Base-by-base conservation (phyloP, 2,888 invertebrate genomes). In the Acanthoscelides obtectus region DNA sequence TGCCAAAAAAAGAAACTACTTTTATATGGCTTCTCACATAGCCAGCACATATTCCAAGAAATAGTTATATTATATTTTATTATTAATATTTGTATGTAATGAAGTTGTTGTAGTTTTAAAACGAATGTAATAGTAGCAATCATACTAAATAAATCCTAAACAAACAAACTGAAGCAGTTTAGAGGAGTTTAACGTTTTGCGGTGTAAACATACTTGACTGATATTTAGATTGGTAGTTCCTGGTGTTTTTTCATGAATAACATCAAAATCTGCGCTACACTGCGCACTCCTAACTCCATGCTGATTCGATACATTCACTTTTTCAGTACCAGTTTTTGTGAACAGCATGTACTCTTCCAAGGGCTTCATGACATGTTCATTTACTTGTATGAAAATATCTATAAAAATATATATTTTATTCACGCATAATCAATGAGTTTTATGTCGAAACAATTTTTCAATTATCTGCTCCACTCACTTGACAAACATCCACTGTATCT, bases 301-400 rank as follows among this genome's bases (percentile, higher is more conserved):
- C 0, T 94, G 92, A 82, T 94, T 94, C 17, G 94, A 93, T n/a
- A 94, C 95, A 72, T 94, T 92, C 22, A 96, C 94, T 77, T 93
- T 93, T 82, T 95, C 94, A 22, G 93, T 91, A 71, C 93, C 94
- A 19, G 92, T 91, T 79, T 94, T 93, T 2, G 94, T 94, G 83
- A 94, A 95, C n/a, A 95, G 86, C 95, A 96, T 95, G 84, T 96
- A 96, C 81, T 96, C 96, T 84, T 96, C 95, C 68, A 96, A 84
- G 0, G 96, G 96, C 80, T 94, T 94, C 93, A 96, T 95, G 89
- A 95, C 93, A 77, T 92, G 89, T 73, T 91, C 91, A 82, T 95
- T 95, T 73, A 96, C 92, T 86, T 94, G 92, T 73, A 96, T 91
- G 76, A 94, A 92, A 68, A 96, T 93, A 84, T 96, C 96, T 96